A percentile compares a stretch with the other conserved stretches of the same genome.
These are phyloP conservation scores for Proteles cristata DNA, from an alignment of 2,113 vertebrate genomes.

Conservation along the genomic window DNA sequence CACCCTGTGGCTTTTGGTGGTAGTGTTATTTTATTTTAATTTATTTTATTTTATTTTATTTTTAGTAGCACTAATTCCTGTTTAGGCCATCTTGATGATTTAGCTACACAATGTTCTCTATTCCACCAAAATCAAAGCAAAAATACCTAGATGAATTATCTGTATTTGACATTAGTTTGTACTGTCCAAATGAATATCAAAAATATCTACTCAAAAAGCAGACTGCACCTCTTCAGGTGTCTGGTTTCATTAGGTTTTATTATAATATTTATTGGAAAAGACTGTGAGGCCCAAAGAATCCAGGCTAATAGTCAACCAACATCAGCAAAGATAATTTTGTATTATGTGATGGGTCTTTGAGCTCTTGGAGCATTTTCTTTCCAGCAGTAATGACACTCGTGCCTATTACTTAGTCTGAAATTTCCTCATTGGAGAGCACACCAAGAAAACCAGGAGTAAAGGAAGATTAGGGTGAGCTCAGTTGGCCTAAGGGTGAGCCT, in stretches of 20 bases:
- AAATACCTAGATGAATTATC: not conserved
- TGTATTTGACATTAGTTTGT: not conserved
- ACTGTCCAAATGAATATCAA: not conserved
- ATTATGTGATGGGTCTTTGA: not conserved
- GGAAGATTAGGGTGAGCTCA: not conserved
- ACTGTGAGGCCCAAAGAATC: not conserved
- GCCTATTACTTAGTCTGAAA: not conserved
- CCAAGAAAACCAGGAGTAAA: not conserved
- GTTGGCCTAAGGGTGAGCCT: not conserved
- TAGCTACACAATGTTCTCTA: not conserved
- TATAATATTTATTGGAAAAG: not conserved
- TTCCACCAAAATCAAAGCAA: not conserved
- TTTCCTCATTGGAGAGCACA: not conserved
- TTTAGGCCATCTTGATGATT: not conserved
- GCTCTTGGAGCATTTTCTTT: not conserved
- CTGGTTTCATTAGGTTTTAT: not conserved
- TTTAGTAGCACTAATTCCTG: not conserved
- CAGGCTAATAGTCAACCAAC: not conserved
- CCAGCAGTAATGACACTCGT: not conserved
- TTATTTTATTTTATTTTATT: not conserved
- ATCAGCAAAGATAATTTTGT: not conserved
- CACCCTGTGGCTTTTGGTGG: not conserved
- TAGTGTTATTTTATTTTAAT: not conserved
- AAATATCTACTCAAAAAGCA: not conserved
- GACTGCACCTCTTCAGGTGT: not conserved